Conservation (phyloP, 2,797 vertebrate species). For the Silurus aristotelis region DNA sequence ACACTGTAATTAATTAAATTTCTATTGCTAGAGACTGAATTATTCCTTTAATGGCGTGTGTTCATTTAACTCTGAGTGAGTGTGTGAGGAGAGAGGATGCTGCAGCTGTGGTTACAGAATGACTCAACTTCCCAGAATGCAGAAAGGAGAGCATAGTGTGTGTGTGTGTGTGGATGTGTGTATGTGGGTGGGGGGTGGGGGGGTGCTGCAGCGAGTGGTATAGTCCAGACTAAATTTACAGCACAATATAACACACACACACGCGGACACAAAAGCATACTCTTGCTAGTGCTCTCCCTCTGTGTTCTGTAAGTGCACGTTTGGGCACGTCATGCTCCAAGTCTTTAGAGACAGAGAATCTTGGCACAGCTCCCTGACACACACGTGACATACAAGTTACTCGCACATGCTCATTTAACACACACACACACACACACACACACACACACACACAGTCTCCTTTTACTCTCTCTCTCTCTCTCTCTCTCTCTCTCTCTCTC, state of each 20-base stretch:
- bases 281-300: not conserved
- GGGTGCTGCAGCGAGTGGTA: slow-evolving; percentile 18
- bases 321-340: slow-evolving; percentile 27
- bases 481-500: not conserved
- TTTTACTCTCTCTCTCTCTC: no score
- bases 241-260: not conserved
- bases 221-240: slow-evolving; percentile 20
- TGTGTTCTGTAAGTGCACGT: slow-evolving; percentile 26
- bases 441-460: not conserved
- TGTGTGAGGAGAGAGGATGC: slow-evolving; percentile 32
- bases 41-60: slow-evolving; percentile 14
- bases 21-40: not conserved
- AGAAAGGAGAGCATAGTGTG: slow-evolving; percentile 33
- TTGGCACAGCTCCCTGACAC: slow-evolving; percentile 23
- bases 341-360: slow-evolving; percentile 15
- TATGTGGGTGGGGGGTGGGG: no score
- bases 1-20: not conserved
- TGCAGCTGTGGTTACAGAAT: slow-evolving; percentile 47
- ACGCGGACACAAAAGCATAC: not conserved
- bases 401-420: slow-evolving; percentile 24
- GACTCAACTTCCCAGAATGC: slow-evolving; percentile 51
- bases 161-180: not conserved
- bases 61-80: not conserved
- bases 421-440: slow-evolving; percentile 5
- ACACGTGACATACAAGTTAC: slow-evolving; percentile 36